Evolutionary conservation across 2,888 invertebrate species (phyloP).

Genomic region (Synergus gifuensis): DNA sequence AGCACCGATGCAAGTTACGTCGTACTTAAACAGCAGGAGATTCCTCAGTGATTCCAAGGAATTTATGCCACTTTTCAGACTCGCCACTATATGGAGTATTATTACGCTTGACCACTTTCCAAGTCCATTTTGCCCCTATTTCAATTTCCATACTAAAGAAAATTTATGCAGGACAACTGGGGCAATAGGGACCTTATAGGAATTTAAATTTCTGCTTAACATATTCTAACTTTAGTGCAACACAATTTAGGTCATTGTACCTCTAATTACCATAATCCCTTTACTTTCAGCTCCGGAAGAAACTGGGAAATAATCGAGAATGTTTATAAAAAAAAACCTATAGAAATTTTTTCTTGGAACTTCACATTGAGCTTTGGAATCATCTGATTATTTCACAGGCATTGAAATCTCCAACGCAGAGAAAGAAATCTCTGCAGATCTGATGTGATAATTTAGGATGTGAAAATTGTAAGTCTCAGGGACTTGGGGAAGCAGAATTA

Average conservation of each 20-base stretch:
- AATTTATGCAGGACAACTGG: constrained; percentile 26
- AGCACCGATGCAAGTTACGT: constrained; percentile 53
- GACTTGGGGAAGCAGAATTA: neutral
- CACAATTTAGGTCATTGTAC: neutral
- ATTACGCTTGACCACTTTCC: constrained; percentile 45
- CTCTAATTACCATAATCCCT: constrained; percentile 14
- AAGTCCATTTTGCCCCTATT: neutral
- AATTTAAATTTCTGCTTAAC: constrained; percentile 12
- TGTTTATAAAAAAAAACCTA: neutral
- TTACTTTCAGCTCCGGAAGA: neutral
- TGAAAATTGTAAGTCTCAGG: neutral
- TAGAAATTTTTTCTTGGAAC: neutral
- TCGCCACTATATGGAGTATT: constrained; percentile 44
- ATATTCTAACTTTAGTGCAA: constrained; percentile 15
- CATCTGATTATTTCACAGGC: neutral
- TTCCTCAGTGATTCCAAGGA: constrained; percentile 43
- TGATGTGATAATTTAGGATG: neutral
- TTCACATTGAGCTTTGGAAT: neutral
- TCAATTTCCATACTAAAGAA: constrained; percentile 22
- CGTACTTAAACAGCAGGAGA: constrained; percentile 49
- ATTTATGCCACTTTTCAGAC: constrained; percentile 47
- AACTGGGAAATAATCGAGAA: neutral
- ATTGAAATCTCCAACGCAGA: neutral
- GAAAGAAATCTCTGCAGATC: neutral
- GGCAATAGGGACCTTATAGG: constrained; percentile 29